Percentiles rank a stretch among this genome's conserved stretches.
Evolutionary conservation across 2,797 vertebrate genomes (phyloP).

Genomic region (Fistularia commersonii): DNA sequence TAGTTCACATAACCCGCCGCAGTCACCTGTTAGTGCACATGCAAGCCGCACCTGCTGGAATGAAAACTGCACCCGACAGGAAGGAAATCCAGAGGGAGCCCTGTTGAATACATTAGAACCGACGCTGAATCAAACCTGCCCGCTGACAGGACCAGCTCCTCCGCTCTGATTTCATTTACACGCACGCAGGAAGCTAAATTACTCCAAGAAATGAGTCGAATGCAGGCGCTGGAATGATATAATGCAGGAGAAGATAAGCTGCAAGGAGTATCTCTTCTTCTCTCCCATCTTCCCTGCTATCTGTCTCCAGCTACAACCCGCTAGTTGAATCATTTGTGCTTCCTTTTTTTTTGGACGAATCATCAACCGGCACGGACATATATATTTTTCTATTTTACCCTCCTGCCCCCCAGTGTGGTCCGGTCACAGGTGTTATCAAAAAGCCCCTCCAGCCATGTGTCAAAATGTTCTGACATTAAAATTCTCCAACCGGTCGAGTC

Average conservation of each 20-base stretch:
- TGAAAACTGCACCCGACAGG: conserved; percentile 28
- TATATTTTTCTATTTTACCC: no score
- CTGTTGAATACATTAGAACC: conserved; percentile 18
- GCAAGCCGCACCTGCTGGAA: neutral
- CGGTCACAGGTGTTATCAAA: no score
- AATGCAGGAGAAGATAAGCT: neutral
- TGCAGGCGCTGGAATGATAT: neutral
- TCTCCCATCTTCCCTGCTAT: no score
- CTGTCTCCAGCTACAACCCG: no score
- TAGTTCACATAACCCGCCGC: conserved; percentile 25
- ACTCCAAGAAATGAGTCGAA: conserved; percentile 2
- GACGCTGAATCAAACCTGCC: conserved; percentile 19
- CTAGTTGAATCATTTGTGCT: no score
- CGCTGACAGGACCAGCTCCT: conserved; percentile 17
- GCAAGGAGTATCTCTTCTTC: no score
- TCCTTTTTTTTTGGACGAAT: no score
- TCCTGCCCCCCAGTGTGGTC: no score
- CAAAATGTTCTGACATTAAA: no score
- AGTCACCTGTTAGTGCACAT: conserved; percentile 26
- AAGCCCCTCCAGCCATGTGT: no score
- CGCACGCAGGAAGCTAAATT: conserved; percentile 1
- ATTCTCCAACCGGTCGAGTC: no score
- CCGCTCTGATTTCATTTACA: conserved; percentile 13
- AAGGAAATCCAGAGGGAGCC: conserved; percentile 20
- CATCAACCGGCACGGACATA: no score